Conservation (phyloP, 2,888 invertebrate genomes). For the Spisula solida region DNA sequence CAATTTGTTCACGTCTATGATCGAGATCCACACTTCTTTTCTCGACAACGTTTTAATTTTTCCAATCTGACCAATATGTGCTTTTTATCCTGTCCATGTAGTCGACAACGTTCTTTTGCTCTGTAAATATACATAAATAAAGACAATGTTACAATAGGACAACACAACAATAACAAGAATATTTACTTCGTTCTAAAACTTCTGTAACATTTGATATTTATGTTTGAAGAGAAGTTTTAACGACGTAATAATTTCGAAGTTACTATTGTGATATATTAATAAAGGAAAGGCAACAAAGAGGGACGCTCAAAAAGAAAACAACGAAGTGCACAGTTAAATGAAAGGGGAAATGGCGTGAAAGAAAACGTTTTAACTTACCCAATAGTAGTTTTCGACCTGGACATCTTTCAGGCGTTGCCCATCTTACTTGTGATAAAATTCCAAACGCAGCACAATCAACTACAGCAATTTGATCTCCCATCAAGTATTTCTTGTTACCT, state of each 20-base stretch:
- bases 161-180: neutral
- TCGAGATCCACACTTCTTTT: too few species aligned
- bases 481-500: constrained; percentile 75
- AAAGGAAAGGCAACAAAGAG: too few species aligned
- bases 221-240: too few species aligned
- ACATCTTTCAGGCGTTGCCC: constrained; percentile 55
- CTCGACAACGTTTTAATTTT: neutral
- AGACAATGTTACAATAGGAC: neutral
- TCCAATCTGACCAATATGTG: constrained; percentile 1
- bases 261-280: too few species aligned
- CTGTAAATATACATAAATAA: neutral
- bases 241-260: too few species aligned
- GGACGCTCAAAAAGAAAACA: neutral
- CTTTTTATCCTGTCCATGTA: neutral
- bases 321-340: neutral
- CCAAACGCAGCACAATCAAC: constrained; percentile 85
- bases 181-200: too few species aligned
- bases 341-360: neutral
- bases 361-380: neutral
- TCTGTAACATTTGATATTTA: too few species aligned
- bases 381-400: constrained; percentile 18
- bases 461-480: constrained; percentile 76
- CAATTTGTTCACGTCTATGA: too few species aligned
- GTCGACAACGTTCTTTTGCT: neutral
- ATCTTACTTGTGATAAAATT: constrained; percentile 80